Evolutionary conservation across 2,113 vertebrate genomes (phyloP), one percentile per base, ranked within the genome.

Genomic region (Cebus imitator): DNA sequence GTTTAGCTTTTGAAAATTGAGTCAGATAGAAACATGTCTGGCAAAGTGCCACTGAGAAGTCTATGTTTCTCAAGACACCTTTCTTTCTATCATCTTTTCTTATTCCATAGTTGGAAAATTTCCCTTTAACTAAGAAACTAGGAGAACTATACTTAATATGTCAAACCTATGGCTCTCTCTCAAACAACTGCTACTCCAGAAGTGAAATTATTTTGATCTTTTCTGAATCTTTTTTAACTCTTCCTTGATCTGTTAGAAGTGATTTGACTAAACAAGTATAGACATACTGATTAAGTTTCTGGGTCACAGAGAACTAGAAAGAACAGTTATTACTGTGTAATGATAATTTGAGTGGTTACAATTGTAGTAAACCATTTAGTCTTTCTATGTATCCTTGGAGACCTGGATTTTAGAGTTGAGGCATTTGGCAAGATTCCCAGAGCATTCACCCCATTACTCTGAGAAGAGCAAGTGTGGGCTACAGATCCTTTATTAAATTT

Each of bases 281-380:
- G 70, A 90, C 50, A 43, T 45, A 37, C n/a, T 70, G 27, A 43
- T 55, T 55, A 92, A 87, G 43, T 90, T 84, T 91, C 55, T 76
- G 45, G 32, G 43, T 78, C 45, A 85, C 0, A 66, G 23, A 72
- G 40, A 90, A 82, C 14, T 25, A 43, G 58, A 90, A 95, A 50
- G 30, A 81, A 85, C 14, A 96, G n/a, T 86, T 89, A 75, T 95
- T 90, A 52, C 10, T 35, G 3, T 79, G 27, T 80, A 79, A 92
- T 75, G 50, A 92, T 79, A 90, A 96, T 91, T 82, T 89, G 27
- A 94, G 91, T 94, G 78, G 73, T 80, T 95, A 85, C 97, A 82
- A 85, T 87, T 43, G 76, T 87, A 95, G 86, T 75, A 93, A 91
- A 93, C 82, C 27, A 76, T 7, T 93, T 84, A 5, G 4, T 91